Conservation (phyloP, 1,140 invertebrate species). For the Macrobrachium rosenbergii region DNA sequence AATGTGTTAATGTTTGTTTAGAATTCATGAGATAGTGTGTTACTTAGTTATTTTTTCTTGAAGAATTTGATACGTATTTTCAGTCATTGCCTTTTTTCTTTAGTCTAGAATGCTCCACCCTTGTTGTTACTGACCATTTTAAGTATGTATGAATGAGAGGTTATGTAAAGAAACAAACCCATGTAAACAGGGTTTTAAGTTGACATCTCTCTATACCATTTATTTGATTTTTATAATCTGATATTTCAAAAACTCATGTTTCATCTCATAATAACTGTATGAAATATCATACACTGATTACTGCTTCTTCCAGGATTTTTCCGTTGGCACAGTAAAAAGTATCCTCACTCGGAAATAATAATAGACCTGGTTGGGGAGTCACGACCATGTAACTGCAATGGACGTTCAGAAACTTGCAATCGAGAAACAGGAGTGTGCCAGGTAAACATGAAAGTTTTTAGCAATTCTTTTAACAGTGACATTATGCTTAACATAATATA, state of each 20-base stretch:
- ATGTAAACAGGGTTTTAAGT: no score
- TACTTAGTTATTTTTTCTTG: no score
- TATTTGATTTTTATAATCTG: no score
- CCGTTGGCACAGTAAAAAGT: conserved; percentile 76
- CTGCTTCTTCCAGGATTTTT: conserved; percentile 78
- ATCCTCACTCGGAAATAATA: conserved; percentile 75
- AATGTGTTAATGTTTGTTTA: no score
- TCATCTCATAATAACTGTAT: background rate
- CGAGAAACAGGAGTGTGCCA: conserved; percentile 87
- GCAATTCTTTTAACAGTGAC: background rate
- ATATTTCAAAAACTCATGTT: background rate
- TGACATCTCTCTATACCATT: no score
- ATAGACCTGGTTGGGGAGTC: conserved; percentile 84
- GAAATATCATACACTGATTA: background rate
- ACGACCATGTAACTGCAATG: conserved; percentile 85
- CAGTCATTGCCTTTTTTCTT: no score
- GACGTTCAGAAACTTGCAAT: conserved; percentile 83
- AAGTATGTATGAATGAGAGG: no score
- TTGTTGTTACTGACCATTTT: no score
- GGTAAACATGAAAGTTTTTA: conserved; percentile 72
- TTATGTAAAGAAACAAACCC: no score
- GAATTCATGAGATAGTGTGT: no score
- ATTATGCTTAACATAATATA: background rate
- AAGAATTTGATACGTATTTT: no score
- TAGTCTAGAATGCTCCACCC: no score